A percentile compares a stretch with the other conserved stretches of the same genome.
Conservation (phyloP, 1,140 invertebrate genomes). For the Drosophila persimilis region DNA sequence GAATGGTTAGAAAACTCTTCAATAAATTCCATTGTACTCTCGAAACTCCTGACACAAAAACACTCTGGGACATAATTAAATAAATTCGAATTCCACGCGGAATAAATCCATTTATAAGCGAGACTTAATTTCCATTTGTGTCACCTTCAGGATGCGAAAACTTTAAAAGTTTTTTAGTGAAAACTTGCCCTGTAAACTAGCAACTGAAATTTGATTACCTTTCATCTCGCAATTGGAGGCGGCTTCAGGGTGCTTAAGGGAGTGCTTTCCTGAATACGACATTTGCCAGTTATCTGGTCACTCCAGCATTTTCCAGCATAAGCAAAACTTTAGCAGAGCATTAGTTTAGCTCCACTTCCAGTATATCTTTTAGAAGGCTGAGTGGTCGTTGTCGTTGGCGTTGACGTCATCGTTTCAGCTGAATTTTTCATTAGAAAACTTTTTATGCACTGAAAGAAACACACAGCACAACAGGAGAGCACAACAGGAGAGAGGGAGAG, state of each 20-base stretch:
- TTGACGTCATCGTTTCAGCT: slow-evolving; percentile 12
- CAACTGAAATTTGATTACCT: slow-evolving; percentile 49
- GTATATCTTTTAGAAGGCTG: slow-evolving; percentile 4
- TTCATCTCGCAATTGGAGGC: slow-evolving; percentile 37
- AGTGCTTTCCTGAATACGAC: slow-evolving; percentile 26
- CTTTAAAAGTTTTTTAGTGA: slow-evolving; percentile 23
- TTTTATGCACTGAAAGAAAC: slow-evolving; percentile 33
- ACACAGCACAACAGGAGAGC: too few relatives aligned
- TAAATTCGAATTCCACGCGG: slow-evolving; percentile 3
- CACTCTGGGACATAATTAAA: slow-evolving; percentile 25
- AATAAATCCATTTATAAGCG: slow-evolving; percentile 14
- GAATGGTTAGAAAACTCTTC: too few relatives aligned
- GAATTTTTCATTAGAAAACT: slow-evolving; percentile 75
- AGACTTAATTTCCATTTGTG: slow-evolving; percentile 18
- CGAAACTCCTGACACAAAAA: background rate
- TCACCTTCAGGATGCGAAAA: slow-evolving; percentile 32
- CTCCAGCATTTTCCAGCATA: slow-evolving; percentile 39
- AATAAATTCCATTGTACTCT: background rate
- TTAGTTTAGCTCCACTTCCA: slow-evolving; percentile 18
- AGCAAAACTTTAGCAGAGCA: slow-evolving; percentile 50
- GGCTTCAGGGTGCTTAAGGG: slow-evolving; percentile 27
- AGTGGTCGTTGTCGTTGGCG: slow-evolving; percentile 1
- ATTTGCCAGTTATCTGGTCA: slow-evolving; percentile 31
- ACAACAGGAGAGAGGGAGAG: background rate
- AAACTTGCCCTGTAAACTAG: slow-evolving; percentile 42